phyloP scores from a whole-genome alignment of 2,113 vertebrate genomes.

The Hemichromis elongatus region DNA sequence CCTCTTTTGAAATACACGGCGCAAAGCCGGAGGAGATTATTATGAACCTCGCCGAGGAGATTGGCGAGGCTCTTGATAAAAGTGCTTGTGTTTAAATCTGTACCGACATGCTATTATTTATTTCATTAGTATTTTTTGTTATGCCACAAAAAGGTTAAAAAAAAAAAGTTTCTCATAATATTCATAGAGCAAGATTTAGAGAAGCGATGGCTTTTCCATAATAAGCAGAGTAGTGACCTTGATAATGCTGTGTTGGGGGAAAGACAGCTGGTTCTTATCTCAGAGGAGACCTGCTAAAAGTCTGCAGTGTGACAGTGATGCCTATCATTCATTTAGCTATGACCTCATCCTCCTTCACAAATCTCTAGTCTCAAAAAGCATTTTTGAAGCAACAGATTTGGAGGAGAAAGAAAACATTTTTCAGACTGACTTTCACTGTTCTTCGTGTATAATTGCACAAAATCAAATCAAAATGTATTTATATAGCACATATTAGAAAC shows the following conservation, averaged over 20 bases:
- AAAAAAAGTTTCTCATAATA: neutral
- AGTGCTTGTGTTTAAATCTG: neutral
- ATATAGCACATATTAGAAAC: no score
- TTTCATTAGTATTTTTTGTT: neutral
- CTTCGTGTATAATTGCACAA: neutral
- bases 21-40: neutral
- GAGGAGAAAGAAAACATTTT: neutral
- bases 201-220: neutral
- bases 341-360: constrained; percentile 48
- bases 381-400: neutral
- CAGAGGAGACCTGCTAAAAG: constrained; percentile 54
- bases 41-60: neutral
- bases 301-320: constrained; percentile 55
- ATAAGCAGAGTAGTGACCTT: constrained; percentile 47
- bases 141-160: neutral
- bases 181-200: neutral
- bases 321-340: constrained; percentile 53
- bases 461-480: no score
- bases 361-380: neutral
- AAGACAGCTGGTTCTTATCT: constrained; percentile 60
- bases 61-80: neutral
- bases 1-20: neutral
- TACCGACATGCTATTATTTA: neutral
- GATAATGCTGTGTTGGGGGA: constrained; percentile 16
- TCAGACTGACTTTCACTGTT: neutral